phyloP scores from a whole-genome alignment of 1,140 invertebrate species.

The Bactericera cockerelli region DNA sequence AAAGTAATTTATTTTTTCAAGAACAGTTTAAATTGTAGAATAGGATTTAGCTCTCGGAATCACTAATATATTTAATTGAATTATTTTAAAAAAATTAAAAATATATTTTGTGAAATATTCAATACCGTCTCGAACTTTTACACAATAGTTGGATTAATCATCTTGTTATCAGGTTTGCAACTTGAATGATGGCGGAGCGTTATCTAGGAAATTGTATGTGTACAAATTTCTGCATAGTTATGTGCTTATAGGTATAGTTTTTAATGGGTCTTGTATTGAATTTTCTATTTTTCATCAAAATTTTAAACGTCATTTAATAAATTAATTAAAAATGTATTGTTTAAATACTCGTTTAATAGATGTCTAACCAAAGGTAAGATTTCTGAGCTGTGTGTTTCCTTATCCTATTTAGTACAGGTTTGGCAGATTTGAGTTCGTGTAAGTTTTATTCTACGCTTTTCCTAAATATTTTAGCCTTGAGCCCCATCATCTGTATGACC shows the following conservation, averaged over 20 bases:
- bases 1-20: too few relatives aligned
- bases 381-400: neutral
- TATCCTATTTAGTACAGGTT: too few relatives aligned
- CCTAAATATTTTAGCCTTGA: neutral
- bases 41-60: too few relatives aligned
- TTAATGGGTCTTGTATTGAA: conserved; percentile 4
- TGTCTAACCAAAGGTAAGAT: neutral
- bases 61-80: too few relatives aligned
- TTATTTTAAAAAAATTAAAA: too few relatives aligned
- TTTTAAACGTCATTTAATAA: conserved; percentile 7
- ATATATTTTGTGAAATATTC: too few relatives aligned
- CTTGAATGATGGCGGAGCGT: conserved; percentile 5
- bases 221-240: neutral
- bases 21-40: too few relatives aligned
- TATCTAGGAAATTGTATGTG: neutral
- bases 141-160: too few relatives aligned
- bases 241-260: neutral
- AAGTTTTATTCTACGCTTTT: neutral
- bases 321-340: conserved; percentile 1
- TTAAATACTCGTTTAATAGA: neutral
- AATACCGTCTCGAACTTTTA: too few relatives aligned
- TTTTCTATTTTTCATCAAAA: neutral
- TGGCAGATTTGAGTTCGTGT: neutral
- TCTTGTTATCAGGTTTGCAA: too few relatives aligned
- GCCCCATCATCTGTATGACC: conserved; percentile 8